A percentile compares a stretch with the other conserved stretches of the same genome.
These are phyloP conservation scores for Rhinopomastus cyanomelas DNA, from an alignment of 2,113 vertebrate species.

Conservation along the genomic window DNA sequence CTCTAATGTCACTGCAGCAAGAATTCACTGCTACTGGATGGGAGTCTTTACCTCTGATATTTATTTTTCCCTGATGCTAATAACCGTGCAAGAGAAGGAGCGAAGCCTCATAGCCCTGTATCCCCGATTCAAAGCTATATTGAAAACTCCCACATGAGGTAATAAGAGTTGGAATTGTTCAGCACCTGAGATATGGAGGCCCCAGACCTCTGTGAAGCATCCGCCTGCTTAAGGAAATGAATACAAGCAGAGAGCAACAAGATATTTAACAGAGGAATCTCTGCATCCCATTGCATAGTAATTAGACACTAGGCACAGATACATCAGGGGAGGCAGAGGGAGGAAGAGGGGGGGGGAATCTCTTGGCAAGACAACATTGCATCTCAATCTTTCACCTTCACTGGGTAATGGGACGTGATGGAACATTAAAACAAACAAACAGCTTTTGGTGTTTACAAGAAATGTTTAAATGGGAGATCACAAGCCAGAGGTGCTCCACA, in stretches of 20 bases:
- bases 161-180: neutral
- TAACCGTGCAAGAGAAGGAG: neutral
- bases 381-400: conserved; percentile 79
- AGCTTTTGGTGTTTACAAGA: conserved; percentile 83
- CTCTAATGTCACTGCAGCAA: neutral
- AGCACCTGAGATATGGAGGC: neutral
- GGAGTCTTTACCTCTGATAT: neutral
- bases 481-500: conserved; percentile 75
- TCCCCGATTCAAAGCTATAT: neutral
- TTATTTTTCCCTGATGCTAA: neutral
- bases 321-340: conserved; percentile 49
- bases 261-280: conserved; percentile 55
- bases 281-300: conserved; percentile 67
- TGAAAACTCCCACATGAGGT: neutral
- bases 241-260: conserved; percentile 54
- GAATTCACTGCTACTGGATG: neutral
- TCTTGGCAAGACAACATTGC: conserved; percentile 71
- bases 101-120: neutral
- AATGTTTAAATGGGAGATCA: conserved; percentile 72
- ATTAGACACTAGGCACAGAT: conserved; percentile 70
- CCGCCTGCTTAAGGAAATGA: neutral
- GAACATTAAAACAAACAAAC: conserved; percentile 84
- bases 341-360: conserved; percentile 54
- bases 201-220: neutral
- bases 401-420: conserved; percentile 79